Base-by-base conservation (phyloP, 2,797 vertebrate genomes). In the Sebastes steindachneri region DNA sequence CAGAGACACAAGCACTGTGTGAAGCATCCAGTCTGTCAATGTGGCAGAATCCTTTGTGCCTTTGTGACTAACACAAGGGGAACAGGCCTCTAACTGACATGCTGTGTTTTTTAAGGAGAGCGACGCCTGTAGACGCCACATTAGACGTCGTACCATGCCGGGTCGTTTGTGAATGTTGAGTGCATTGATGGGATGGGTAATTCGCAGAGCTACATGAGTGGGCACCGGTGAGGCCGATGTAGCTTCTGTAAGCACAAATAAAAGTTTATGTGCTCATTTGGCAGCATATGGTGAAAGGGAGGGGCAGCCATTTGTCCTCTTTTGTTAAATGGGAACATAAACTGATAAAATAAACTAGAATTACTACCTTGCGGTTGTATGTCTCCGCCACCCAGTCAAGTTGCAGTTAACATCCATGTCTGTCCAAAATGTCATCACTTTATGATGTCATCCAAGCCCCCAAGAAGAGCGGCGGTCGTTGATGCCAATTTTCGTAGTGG, bases 21-120 rank as follows among this genome's bases (percentile, higher is more conserved):
- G 88, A 86, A 83, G 77, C 86, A 83, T 85, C 75, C 85, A 86
- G 87, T 82, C 92, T 88, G 89, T 92, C 86, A 84, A 66, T 72
- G 80, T 77, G 87, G 89, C 78, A 84, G 78, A 77, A 83, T 86
- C 86, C 88, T 88, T 92, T 91, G 90, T 91, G 88, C 79, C 73
- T 87, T 79, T 84, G 85, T 90, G 90, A 86, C 63, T 65, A 86
- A 80, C 68, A 86, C 88, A 83, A 85, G 84, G 26, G 53, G 79
- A 88, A 58, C 74, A 51, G 75, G 81, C 69, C 71, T 86, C 69
- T 51, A 70, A 71, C 66, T 87, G 86, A 89, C 89, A 83, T 15
- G 58, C 84, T 78, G 65, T 75, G 64, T 83, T 84, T 88, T 83
- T 68, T 23, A 80, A 82, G 55, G 58, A 84, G 80, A 80, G 75